phyloP scores from a whole-genome alignment of 2,113 vertebrate genomes.

The Glaucomys volans region DNA sequence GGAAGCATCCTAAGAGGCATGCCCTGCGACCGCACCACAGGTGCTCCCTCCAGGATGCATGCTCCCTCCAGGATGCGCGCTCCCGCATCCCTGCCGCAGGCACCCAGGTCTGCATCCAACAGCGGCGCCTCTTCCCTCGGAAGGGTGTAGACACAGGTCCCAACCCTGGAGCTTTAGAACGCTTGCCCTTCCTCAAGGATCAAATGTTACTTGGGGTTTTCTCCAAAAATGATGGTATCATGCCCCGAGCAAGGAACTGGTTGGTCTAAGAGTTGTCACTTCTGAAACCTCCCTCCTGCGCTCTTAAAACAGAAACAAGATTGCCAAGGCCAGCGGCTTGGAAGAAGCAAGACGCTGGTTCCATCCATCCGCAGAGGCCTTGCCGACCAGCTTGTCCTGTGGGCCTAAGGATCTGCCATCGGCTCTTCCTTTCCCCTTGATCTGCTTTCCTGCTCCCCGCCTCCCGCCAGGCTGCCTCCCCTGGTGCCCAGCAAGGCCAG shows the following conservation, averaged over 20 bases:
- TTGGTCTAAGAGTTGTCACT: neutral
- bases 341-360: neutral
- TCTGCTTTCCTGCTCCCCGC: neutral
- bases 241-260: neutral
- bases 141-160: neutral
- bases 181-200: neutral
- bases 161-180: neutral
- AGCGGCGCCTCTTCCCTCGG: neutral
- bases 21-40: neutral
- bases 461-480: accelerated
- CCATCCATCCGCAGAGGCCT: accelerated
- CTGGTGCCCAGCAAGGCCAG: neutral
- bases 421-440: neutral
- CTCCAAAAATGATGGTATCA: neutral
- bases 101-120: neutral
- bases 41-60: neutral
- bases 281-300: neutral
- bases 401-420: neutral
- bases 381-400: neutral
- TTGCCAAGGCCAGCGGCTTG: neutral
- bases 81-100: neutral
- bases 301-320: neutral
- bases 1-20: neutral
- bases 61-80: no score
- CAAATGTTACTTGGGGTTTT: neutral